These are phyloP conservation scores for Polypterus bichir DNA, from an alignment of 2,113 vertebrate species.

Conservation along the genomic window DNA sequence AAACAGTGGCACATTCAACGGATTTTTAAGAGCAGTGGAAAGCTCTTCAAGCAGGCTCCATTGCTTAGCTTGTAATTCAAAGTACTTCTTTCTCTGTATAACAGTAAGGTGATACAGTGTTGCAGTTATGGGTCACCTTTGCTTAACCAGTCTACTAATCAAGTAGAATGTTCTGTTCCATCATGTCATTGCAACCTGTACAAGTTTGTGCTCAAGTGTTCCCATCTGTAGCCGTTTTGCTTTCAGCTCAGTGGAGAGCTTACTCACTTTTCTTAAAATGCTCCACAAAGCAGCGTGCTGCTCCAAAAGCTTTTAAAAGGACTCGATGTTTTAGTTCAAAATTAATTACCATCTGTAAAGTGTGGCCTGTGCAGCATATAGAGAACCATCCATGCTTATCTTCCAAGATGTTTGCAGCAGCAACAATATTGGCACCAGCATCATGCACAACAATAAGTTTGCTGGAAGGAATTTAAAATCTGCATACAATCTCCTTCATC, in stretches of 20 bases:
- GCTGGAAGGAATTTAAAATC: slow-evolving; percentile 8
- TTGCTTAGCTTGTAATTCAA: slow-evolving; percentile 17
- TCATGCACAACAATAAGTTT: slow-evolving; percentile 13
- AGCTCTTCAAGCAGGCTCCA: slow-evolving; percentile 15
- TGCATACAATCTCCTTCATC: slow-evolving; percentile 13
- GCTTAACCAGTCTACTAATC: slow-evolving; percentile 10
- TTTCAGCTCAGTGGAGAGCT: slow-evolving; percentile 7
- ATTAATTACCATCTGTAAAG: slow-evolving; percentile 14
- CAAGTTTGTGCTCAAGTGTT: neutral
- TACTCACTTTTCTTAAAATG: slow-evolving; percentile 15
- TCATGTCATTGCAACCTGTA: slow-evolving; percentile 9
- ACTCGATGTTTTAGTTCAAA: slow-evolving; percentile 8
- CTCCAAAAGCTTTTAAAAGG: neutral
- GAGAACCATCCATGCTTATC: slow-evolving; percentile 10
- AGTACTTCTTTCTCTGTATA: slow-evolving; percentile 11
- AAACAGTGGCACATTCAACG: slow-evolving; percentile 6
- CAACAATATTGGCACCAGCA: slow-evolving; percentile 14
- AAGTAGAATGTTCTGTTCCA: slow-evolving; percentile 10
- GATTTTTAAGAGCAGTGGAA: neutral
- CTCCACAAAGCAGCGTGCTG: slow-evolving; percentile 7
- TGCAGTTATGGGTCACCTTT: slow-evolving; percentile 13
- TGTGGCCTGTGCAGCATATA: slow-evolving; percentile 20
- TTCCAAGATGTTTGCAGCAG: slow-evolving; percentile 10
- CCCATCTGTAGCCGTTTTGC: slow-evolving; percentile 13
- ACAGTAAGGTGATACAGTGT: slow-evolving; percentile 11